Evolutionary conservation across 2,888 invertebrate species (phyloP).

Genomic region (Panzeria rudis): DNA sequence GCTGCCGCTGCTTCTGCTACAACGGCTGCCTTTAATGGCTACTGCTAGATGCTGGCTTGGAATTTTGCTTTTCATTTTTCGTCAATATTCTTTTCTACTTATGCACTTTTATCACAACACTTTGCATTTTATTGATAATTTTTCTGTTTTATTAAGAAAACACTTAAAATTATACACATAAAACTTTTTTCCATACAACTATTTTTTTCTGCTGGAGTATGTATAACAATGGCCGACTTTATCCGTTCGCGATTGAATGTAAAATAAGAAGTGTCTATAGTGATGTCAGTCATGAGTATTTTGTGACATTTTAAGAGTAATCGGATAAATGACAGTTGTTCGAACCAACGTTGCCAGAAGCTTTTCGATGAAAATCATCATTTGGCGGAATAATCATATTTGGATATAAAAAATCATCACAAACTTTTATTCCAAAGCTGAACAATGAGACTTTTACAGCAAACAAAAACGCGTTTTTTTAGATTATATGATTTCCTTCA

Average conservation of each 20-base stretch:
- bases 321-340: constrained; percentile 2
- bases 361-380: too few species aligned
- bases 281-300: constrained; percentile 50
- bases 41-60: constrained; percentile 59
- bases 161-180: constrained; percentile 51
- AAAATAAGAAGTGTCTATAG: constrained; percentile 59
- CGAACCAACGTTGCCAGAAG: constrained; percentile 18
- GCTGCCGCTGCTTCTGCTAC: constrained; percentile 53
- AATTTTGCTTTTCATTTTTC: constrained; percentile 57
- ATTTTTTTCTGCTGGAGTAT: constrained; percentile 56
- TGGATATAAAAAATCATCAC: too few species aligned
- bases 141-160: constrained; percentile 37
- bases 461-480: too few species aligned
- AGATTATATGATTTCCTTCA: too few species aligned
- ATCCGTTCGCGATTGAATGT: constrained; percentile 58
- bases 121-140: constrained; percentile 61
- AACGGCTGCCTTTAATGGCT: constrained; percentile 60
- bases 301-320: constrained; percentile 33
- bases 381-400: too few species aligned
- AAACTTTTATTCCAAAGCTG: too few species aligned
- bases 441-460: too few species aligned
- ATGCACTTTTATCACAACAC: constrained; percentile 60
- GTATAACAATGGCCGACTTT: constrained; percentile 67
- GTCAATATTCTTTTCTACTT: constrained; percentile 31
- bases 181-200: constrained; percentile 56